Conservation (phyloP, 2,888 invertebrate genomes). For the Acholoe squamosa region DNA sequence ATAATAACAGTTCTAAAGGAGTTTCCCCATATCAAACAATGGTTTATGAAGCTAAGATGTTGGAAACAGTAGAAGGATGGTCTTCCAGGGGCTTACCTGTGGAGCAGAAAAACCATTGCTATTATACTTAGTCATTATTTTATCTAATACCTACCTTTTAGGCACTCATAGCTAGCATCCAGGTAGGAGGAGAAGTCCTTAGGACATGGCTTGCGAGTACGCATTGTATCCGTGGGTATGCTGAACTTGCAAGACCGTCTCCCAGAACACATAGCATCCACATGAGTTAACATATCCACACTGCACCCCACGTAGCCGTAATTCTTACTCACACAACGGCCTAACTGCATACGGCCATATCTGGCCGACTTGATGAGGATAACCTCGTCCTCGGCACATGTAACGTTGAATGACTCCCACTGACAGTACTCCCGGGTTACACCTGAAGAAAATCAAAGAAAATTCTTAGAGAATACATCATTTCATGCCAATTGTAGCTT, state of each 20-base stretch:
- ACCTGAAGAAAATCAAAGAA: background rate
- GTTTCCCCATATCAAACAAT: too few relatives aligned
- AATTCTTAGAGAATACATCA: too few relatives aligned
- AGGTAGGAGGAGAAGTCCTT: conserved; percentile 69
- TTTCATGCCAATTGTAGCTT: too few relatives aligned
- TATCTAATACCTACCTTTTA: conserved; percentile 65
- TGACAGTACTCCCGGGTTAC: conserved; percentile 58
- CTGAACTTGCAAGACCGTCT: conserved; percentile 66
- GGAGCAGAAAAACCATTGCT: too few relatives aligned
- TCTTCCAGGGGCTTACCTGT: too few relatives aligned
- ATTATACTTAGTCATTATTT: too few relatives aligned
- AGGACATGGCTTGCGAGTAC: conserved; percentile 67
- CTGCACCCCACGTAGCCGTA: conserved; percentile 69
- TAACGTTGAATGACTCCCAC: conserved; percentile 63
- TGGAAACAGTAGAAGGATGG: too few relatives aligned
- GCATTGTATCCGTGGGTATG: conserved; percentile 68
- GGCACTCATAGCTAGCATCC: conserved; percentile 67
- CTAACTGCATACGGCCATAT: conserved; percentile 63
- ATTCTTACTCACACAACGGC: conserved; percentile 68
- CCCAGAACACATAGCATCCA: conserved; percentile 68
- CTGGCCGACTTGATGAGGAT: conserved; percentile 58
- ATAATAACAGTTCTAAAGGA: too few relatives aligned
- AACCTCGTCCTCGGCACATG: conserved; percentile 61
- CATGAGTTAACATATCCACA: conserved; percentile 65
- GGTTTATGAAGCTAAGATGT: too few relatives aligned